Evolutionary conservation across 2,888 invertebrate species (phyloP).

Genomic region (Plebejus argus): DNA sequence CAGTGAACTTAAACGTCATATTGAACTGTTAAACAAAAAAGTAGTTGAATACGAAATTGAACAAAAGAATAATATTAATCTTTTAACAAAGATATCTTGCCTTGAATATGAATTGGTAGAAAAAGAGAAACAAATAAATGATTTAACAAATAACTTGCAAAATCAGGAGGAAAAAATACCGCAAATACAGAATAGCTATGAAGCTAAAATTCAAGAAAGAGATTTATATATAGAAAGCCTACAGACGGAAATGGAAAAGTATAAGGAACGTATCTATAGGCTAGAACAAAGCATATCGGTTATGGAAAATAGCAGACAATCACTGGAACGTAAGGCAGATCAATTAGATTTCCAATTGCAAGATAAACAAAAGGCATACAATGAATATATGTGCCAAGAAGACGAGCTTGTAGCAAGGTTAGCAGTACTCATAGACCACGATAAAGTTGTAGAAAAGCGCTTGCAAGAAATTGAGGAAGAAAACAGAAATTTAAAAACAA

Average conservation of each 20-base stretch:
- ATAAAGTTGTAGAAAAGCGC: conserved; percentile 83
- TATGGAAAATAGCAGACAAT: conserved; percentile 82
- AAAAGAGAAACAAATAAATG: conserved; percentile 63
- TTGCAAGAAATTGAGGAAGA: conserved; percentile 81
- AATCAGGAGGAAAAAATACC: conserved; percentile 59
- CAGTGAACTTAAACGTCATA: conserved; percentile 52
- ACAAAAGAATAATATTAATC: conserved; percentile 65
- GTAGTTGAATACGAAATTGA: conserved; percentile 68
- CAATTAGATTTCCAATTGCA: conserved; percentile 82
- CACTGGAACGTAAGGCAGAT: conserved; percentile 82
- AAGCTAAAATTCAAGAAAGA: conserved; percentile 87
- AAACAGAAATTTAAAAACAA: conserved; percentile 77
- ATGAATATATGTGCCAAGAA: conserved; percentile 82
- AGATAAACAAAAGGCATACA: conserved; percentile 80
- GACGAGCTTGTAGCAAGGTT: conserved; percentile 83
- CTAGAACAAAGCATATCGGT: conserved; percentile 84
- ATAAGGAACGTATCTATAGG: conserved; percentile 82
- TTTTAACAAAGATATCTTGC: conserved; percentile 63
- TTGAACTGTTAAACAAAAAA: conserved; percentile 66
- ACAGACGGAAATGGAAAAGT: conserved; percentile 83
- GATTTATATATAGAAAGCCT: conserved; percentile 87
- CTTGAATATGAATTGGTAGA: conserved; percentile 63
- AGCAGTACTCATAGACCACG: conserved; percentile 81
- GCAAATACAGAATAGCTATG: conserved; percentile 73
- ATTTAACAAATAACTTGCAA: conserved; percentile 60